Evolutionary conservation across 2,797 vertebrate genomes (phyloP).

Genomic region (Vireo griseus): DNA sequence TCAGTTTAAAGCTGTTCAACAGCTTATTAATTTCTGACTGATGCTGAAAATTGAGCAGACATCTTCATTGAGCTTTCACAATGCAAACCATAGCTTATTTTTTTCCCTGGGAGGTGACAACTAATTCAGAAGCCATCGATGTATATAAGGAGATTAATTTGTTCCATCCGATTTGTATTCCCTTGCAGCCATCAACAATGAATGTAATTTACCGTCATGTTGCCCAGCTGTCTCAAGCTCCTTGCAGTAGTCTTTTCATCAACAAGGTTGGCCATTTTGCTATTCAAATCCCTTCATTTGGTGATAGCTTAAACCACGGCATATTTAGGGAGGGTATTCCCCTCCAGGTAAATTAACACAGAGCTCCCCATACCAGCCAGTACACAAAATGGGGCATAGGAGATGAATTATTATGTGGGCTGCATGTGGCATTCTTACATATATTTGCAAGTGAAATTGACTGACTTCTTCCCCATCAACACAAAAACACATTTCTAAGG

Average conservation of each 20-base stretch:
- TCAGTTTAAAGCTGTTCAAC: slow-evolving; percentile 14
- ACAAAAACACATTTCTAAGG: not conserved
- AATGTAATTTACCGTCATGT: slow-evolving; percentile 12
- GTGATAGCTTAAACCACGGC: not conserved
- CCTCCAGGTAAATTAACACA: not conserved
- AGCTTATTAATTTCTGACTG: slow-evolving; percentile 47
- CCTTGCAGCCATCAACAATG: slow-evolving; percentile 12
- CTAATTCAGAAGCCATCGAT: slow-evolving; percentile 40
- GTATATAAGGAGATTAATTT: slow-evolving; percentile 55
- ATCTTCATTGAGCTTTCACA: slow-evolving; percentile 36
- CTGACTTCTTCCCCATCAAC: not conserved
- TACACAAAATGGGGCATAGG: not conserved
- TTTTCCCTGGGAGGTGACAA: slow-evolving; percentile 29
- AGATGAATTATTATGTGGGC: not conserved
- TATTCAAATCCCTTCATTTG: not conserved
- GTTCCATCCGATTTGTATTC: slow-evolving; percentile 41
- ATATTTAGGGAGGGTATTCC: not conserved
- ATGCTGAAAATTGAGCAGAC: slow-evolving; percentile 35
- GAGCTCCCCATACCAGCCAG: not conserved
- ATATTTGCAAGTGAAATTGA: not conserved
- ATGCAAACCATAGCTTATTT: not conserved
- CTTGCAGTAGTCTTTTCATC: not conserved
- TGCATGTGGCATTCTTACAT: not conserved
- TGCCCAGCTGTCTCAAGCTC: slow-evolving; percentile 12
- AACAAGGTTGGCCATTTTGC: not conserved